Percentiles rank a stretch among this genome's conserved stretches.
Evolutionary conservation across 2,113 vertebrate species (phyloP).

Genomic region (Myxocyprinus asiaticus): DNA sequence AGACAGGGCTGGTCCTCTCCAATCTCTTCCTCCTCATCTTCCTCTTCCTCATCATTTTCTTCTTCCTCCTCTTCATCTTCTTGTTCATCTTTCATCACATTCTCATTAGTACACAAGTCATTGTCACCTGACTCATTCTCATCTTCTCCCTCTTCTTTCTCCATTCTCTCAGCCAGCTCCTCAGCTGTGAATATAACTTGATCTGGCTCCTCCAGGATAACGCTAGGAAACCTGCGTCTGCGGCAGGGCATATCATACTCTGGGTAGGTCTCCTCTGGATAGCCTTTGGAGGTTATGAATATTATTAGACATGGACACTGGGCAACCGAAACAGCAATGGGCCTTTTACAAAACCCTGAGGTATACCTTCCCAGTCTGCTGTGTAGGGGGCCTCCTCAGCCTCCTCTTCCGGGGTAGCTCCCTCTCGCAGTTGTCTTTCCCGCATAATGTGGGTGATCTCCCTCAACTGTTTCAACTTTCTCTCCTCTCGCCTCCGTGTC

Average conservation of each 20-base stretch:
- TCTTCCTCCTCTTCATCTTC: neutral
- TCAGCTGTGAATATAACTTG: slow-evolving; percentile 81
- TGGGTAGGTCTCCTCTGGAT: slow-evolving; percentile 92
- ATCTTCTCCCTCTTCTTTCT: slow-evolving; percentile 72
- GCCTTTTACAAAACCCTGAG: neutral
- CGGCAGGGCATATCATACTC: slow-evolving; percentile 72
- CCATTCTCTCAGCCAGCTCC: slow-evolving; percentile 88
- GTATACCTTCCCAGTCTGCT: slow-evolving; percentile 89
- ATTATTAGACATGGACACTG: neutral
- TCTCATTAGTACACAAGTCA: slow-evolving; percentile 17
- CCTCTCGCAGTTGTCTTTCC: slow-evolving; percentile 83
- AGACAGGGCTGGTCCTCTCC: slow-evolving; percentile 60
- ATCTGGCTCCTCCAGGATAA: slow-evolving; percentile 74
- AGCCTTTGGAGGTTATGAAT: slow-evolving; percentile 82
- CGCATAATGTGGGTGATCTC: slow-evolving; percentile 90
- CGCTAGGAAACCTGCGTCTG: slow-evolving; percentile 66
- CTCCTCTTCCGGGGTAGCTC: slow-evolving; percentile 89
- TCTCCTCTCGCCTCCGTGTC: slow-evolving; percentile 79
- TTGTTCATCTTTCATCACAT: slow-evolving; percentile 40
- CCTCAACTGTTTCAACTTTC: slow-evolving; percentile 81
- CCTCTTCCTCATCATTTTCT: neutral
- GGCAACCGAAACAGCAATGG: neutral
- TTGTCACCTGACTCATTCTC: slow-evolving; percentile 52
- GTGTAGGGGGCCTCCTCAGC: slow-evolving; percentile 90
- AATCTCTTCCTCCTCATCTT: slow-evolving; percentile 54